Base-by-base conservation (phyloP, 2,113 vertebrate species). In the Prinia subflava region DNA sequence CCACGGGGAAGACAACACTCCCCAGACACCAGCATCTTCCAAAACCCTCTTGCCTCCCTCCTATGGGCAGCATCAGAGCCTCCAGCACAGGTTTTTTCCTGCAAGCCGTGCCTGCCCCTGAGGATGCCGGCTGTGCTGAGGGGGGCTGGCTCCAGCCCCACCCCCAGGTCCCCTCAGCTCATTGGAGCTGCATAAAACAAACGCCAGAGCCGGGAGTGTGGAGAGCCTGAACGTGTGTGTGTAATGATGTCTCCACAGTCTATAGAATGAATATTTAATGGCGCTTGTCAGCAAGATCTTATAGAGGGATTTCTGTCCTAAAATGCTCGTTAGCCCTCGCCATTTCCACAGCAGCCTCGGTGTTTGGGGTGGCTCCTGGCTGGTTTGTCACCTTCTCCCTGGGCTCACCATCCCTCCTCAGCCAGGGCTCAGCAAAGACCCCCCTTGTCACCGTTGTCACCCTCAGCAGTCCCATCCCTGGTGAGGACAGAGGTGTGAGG, bases 211-310 rank as follows among this genome's bases (percentile, higher is more conserved):
- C 6, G 9, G 80, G 94, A 92, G 65, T 79, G 93, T 37, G 94
- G 95, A 93, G 95, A 97, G 84, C 82, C 77, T 81, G 64, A 94
- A 80, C 44, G 96, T 96, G 76, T 96, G 95, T 95, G 96, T 96
- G 95, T 98, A 98, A 98, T 96, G 98, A 98, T 97, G 97, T 98
- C 98, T 98, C 98, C 69, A 35, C 63, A 97, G 98, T 97, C 98
- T 97, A 94, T 85, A 95, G 98, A 97, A 98, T 98, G 97, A 98
- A 98, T 98, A 98, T 98, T 98, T 98, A 98, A 98, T 98, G 94
- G 94, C 6, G 52, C 97, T 97, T 98, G 98, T 98, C 98, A 98
- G 98, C 98, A 98, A 97, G 97, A 97, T 97, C 97, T 97, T 93
- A 96, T 87, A 84, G 96, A 88, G 90, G 95, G 89, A 83, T 94